phyloP scores from a whole-genome alignment of 2,888 invertebrate genomes.

The Dendrolimus pini region DNA sequence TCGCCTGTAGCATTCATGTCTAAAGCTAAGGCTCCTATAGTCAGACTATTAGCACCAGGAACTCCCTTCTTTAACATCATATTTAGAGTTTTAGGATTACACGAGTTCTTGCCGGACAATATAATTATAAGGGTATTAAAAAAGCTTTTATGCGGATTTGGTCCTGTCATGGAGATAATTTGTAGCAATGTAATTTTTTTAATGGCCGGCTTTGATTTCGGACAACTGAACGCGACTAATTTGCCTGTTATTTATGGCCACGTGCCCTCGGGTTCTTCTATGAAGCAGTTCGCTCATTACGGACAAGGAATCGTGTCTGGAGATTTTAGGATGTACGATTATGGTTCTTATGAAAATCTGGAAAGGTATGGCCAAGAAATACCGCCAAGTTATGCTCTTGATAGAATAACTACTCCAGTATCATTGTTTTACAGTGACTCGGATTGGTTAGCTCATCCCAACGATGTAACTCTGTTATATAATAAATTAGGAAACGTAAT shows the following conservation, averaged over 20 bases:
- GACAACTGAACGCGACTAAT: conserved; percentile 75
- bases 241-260: conserved; percentile 73
- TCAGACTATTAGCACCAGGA: conserved; percentile 38
- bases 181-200: conserved; percentile 79
- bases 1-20: conserved; percentile 76
- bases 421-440: conserved; percentile 58
- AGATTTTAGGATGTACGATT: conserved; percentile 44
- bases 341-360: conserved; percentile 37
- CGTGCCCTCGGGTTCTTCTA: conserved; percentile 72
- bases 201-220: conserved; percentile 73
- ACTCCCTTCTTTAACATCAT: conserved; percentile 29
- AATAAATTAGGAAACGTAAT: conserved; percentile 68
- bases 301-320: conserved; percentile 57
- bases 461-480: conserved; percentile 73
- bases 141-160: conserved; percentile 52
- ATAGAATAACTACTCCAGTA: conserved; percentile 40
- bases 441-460: conserved; percentile 79
- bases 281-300: conserved; percentile 71
- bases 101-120: conserved; percentile 81
- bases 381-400: conserved; percentile 45
- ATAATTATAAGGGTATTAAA: conserved; percentile 62
- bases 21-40: conserved; percentile 44
- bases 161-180: conserved; percentile 56
- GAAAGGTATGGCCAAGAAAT: conserved; percentile 31
- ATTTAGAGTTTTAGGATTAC: conserved; percentile 55